phyloP scores from a whole-genome alignment of 2,113 vertebrate species.

The Aptenodytes forsteri region DNA sequence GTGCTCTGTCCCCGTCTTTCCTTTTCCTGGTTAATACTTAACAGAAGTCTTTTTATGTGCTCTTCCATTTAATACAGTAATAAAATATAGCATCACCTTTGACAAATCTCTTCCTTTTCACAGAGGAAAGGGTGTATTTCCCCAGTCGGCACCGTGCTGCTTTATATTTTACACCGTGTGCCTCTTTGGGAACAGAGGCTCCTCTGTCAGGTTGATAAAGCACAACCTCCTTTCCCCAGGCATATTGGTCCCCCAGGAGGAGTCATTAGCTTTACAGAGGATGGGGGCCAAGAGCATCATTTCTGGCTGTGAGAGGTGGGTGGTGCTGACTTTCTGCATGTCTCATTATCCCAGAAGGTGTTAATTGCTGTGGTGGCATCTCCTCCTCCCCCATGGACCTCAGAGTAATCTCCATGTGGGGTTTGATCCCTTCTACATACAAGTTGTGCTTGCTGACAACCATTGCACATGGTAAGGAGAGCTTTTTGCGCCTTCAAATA shows the following conservation, averaged over 20 bases:
- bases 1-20: neutral
- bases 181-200: neutral
- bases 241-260: neutral
- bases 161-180: neutral
- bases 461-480: neutral
- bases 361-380: neutral
- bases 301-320: neutral
- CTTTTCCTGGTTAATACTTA: slow-evolving; percentile 35
- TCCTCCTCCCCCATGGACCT: neutral
- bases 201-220: neutral
- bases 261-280: neutral
- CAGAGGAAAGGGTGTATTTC: neutral
- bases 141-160: neutral
- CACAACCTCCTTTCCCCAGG: slow-evolving; percentile 4
- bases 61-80: slow-evolving; percentile 14
- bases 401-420: neutral
- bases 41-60: slow-evolving; percentile 2
- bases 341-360: neutral
- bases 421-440: neutral
- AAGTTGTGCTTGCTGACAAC: neutral
- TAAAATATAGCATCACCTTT: slow-evolving; percentile 25
- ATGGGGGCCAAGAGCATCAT: neutral
- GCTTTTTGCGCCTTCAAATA: neutral
- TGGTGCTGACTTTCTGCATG: neutral
- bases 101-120: slow-evolving; percentile 41